Conservation (phyloP, 53 echinoderm and acorn worm species). For the Henricia sp. region DNA sequence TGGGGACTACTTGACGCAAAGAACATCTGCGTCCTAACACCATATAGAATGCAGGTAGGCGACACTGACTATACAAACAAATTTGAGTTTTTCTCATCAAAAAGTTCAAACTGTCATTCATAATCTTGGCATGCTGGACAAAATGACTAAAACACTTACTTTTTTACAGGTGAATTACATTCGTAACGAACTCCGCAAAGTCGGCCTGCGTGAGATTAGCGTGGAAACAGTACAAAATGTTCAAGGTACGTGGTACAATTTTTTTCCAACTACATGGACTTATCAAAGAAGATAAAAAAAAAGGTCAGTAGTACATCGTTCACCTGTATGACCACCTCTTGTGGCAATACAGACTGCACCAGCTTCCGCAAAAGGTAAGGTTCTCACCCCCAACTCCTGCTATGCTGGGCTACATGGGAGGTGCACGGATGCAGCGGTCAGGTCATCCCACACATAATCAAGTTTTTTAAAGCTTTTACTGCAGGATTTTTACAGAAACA, state of each 20-base stretch:
- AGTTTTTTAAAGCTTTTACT: no score
- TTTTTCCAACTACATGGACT: no score
- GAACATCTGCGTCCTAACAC: slow-evolving; percentile 80
- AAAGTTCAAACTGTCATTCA: background rate
- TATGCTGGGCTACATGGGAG: no score
- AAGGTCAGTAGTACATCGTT: no score
- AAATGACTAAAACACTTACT: background rate
- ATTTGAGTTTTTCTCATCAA: background rate
- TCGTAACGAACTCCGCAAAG: slow-evolving; percentile 54
- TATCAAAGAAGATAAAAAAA: no score
- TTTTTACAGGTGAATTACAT: slow-evolving; percentile 73
- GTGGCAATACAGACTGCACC: no score
- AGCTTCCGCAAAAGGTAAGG: no score
- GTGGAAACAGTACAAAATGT: slow-evolving; percentile 85
- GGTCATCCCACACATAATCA: no score
- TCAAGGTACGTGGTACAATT: slow-evolving; percentile 69
- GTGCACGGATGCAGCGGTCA: no score
- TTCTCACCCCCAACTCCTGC: no score
- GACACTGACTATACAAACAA: background rate
- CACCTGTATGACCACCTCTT: no score
- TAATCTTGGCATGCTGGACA: background rate
- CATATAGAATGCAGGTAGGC: slow-evolving; percentile 90
- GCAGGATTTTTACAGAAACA: no score
- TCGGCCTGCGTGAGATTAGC: slow-evolving; percentile 37
- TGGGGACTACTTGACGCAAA: slow-evolving; percentile 65